These are phyloP conservation scores for Chionis minor DNA, from an alignment of 2,113 vertebrate species.

Conservation along the genomic window DNA sequence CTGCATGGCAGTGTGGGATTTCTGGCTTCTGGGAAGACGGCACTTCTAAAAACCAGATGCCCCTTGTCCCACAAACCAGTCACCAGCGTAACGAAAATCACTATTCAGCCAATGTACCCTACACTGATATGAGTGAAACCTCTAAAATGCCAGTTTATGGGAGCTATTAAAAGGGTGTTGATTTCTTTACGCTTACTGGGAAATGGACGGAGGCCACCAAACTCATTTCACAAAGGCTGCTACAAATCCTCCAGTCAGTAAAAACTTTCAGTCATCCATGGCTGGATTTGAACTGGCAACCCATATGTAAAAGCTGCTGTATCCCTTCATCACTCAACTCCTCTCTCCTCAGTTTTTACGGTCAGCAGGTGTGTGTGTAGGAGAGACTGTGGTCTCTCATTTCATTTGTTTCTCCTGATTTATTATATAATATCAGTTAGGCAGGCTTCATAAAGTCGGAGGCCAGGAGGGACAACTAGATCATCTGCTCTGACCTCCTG, in stretches of 20 bases:
- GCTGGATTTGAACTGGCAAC: background rate
- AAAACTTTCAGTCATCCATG: background rate
- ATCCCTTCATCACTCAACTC: background rate
- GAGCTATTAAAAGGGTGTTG: constrained; percentile 7
- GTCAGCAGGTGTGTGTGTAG: constrained; percentile 39
- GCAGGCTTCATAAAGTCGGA: constrained; percentile 6
- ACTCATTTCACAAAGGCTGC: background rate
- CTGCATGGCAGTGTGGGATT: background rate
- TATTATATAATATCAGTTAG: constrained; percentile 5
- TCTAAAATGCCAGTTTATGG: background rate
- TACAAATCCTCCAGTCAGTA: constrained; percentile 26
- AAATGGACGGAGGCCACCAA: constrained; percentile 24
- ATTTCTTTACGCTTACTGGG: background rate
- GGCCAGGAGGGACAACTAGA: background rate
- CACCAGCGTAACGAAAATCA: background rate
- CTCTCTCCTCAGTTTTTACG: background rate
- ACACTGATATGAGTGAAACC: background rate
- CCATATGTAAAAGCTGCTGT: background rate
- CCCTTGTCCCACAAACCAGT: background rate
- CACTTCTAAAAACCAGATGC: background rate
- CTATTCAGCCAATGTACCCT: background rate
- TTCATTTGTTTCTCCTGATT: constrained; percentile 40
- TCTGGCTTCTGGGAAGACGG: background rate
- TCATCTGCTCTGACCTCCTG: constrained; percentile 15
- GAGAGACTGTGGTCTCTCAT: background rate